Base-by-base conservation (phyloP, 2,888 invertebrate genomes). In the Pseudococcus viburni region DNA sequence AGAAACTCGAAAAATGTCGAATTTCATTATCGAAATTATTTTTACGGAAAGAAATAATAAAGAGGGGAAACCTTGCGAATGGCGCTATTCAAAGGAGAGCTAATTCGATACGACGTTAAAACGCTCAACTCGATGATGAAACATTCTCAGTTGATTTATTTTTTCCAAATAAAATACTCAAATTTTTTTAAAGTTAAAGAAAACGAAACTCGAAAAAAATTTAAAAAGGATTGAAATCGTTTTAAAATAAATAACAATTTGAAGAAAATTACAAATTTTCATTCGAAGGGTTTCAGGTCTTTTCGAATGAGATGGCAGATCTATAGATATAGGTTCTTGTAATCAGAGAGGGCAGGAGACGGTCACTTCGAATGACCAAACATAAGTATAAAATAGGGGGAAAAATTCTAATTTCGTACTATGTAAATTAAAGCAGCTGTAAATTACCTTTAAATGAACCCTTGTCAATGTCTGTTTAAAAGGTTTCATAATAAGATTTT, bases 381-480 rank as follows among this genome's bases (percentile, higher is more conserved):
- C 6, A 64, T 15, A 19, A 19, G 8, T 12, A 64, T 15, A 22
- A 19, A 22, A 8, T 6, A 64, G 22, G 8, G 22, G 11, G 22
- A 64, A 64, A 64, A 8, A 9, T 64, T 64, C 22, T 12, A 64
- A 64, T 64, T 64, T 64, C 19, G 64, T 22, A 2, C 73, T 39
- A 33, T 73, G 73, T 73, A 73, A 73, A 73, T 73, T 73, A 33
- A 73, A 73, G 73, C 73, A 73, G 73, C 73, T 73, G 73, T 73
- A 73, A 73, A 73, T 73, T 73, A 73, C 33, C 33, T 73, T 42
- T 17, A 7, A 73, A 73, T 73, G 73, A 11, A 73, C 73, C 73
- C 73, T 73, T 73, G 73, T 73, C 73, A 73, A 73, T 33, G 73
- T 73, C 73, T 73, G 73, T 73, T 33, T 73, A 73, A 73, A 73